Percentiles rank a stretch among this genome's conserved stretches.
phyloP scores from a whole-genome alignment of 2,113 vertebrate species.

The Entelurus aequoreus region DNA sequence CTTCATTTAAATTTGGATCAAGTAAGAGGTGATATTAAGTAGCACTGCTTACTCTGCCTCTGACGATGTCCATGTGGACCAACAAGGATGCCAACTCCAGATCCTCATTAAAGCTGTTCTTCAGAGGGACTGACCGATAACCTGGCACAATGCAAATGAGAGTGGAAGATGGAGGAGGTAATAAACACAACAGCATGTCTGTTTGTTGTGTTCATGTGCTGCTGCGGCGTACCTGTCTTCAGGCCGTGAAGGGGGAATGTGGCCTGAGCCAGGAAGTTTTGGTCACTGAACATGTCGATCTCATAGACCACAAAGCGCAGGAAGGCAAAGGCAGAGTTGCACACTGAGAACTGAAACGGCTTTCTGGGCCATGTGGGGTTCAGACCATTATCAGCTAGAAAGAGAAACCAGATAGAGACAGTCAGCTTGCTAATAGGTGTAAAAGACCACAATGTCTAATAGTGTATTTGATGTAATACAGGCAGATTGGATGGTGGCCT shows the following conservation, averaged over 20 bases:
- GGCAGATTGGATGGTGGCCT: too few relatives aligned
- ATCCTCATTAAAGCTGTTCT: conserved; percentile 96
- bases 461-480: too few relatives aligned
- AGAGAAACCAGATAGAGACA: background rate
- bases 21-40: background rate
- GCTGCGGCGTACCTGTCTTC: conserved; percentile 78
- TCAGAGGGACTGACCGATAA: conserved; percentile 90
- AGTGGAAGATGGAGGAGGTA: background rate
- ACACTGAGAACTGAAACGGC: conserved; percentile 84
- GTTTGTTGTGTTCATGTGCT: too few relatives aligned
- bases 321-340: conserved; percentile 90
- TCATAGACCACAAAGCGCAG: conserved; percentile 96
- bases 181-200: background rate
- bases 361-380: conserved; percentile 91
- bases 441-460: too few relatives aligned
- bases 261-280: conserved; percentile 97
- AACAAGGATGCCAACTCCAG: conserved; percentile 92
- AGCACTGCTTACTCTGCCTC: conserved; percentile 76
- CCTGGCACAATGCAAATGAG: conserved; percentile 63
- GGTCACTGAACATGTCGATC: conserved; percentile 98
- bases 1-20: too few relatives aligned
- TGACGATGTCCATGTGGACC: conserved; percentile 82
- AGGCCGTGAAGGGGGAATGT: conserved; percentile 90
- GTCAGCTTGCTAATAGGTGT: background rate
- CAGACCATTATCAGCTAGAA: conserved; percentile 89